These are phyloP conservation scores for Urocolius indicus DNA, from an alignment of 2,113 vertebrate genomes.

Conservation along the genomic window DNA sequence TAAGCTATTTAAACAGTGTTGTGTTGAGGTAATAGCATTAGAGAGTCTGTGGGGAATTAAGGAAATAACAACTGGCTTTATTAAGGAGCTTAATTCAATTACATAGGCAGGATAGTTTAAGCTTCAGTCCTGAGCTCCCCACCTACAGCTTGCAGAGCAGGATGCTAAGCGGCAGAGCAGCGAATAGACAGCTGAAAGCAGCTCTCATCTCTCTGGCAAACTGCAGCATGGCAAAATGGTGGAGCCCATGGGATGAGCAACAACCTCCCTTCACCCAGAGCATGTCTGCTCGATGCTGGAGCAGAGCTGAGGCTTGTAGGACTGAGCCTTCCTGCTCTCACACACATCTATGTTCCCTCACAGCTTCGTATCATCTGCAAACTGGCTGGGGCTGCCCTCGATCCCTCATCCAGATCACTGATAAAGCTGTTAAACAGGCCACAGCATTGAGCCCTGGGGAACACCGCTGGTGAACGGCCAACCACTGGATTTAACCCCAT, in stretches of 20 bases:
- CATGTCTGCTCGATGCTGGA: fast-evolving
- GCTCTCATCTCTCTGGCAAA: background rate
- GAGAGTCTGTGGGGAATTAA: constrained; percentile 14
- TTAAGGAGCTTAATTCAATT: constrained; percentile 49
- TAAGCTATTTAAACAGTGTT: background rate
- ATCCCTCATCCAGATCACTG: no score
- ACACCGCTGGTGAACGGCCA: no score
- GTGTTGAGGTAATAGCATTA: constrained; percentile 27
- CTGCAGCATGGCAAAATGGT: fast-evolving
- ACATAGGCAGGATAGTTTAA: background rate
- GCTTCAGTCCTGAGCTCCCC: background rate
- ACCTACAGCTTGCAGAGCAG: background rate
- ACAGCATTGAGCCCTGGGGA: no score
- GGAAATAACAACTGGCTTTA: constrained; percentile 45
- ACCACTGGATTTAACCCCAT: no score
- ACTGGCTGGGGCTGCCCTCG: no score
- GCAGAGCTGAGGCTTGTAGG: background rate
- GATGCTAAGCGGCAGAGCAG: fast-evolving
- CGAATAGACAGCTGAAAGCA: fast-evolving
- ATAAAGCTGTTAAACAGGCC: no score
- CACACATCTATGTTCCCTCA: no score
- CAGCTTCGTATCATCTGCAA: no score
- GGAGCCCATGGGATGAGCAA: fast-evolving
- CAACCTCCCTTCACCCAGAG: background rate
- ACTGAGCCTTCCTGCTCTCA: background rate